These are phyloP conservation scores for Halotydeus destructor DNA, from an alignment of 1,140 invertebrate genomes.

Conservation along the genomic window DNA sequence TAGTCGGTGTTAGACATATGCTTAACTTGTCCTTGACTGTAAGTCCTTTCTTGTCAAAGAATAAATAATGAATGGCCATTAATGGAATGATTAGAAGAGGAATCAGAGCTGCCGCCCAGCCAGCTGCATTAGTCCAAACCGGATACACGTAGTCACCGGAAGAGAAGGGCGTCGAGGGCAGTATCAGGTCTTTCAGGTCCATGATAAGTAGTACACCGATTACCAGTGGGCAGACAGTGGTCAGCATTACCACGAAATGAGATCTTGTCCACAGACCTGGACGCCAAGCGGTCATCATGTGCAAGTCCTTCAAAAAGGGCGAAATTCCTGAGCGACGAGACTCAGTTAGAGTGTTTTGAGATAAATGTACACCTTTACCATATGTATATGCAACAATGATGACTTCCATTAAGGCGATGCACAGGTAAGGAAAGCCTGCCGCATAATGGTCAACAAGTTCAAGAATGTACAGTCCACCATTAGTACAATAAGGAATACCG, in stretches of 20 bases:
- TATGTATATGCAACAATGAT: slow-evolving; percentile 27
- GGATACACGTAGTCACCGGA: slow-evolving; percentile 36
- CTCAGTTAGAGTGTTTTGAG: too few relatives aligned
- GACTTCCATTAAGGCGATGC: slow-evolving; percentile 23
- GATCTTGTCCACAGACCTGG: slow-evolving; percentile 12
- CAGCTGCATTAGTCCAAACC: slow-evolving; percentile 48
- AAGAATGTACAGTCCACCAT: slow-evolving; percentile 24
- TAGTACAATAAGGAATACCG: slow-evolving; percentile 36
- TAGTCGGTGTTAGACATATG: too few relatives aligned
- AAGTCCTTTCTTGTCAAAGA: too few relatives aligned
- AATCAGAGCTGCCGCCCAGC: slow-evolving; percentile 39
- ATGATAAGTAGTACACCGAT: slow-evolving; percentile 10
- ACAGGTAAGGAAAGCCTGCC: slow-evolving; percentile 20
- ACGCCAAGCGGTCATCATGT: slow-evolving; percentile 15
- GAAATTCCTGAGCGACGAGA: slow-evolving; percentile 14
- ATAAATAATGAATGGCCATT: slow-evolving; percentile 6
- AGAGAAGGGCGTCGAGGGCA: slow-evolving; percentile 8
- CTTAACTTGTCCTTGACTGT: too few relatives aligned
- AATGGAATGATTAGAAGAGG: slow-evolving; percentile 14
- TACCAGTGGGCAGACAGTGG: slow-evolving; percentile 13
- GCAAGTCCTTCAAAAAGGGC: slow-evolving; percentile 13
- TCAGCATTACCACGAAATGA: slow-evolving; percentile 15
- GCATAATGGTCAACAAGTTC: slow-evolving; percentile 24
- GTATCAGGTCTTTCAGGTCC: slow-evolving; percentile 21
- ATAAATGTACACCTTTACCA: slow-evolving; percentile 21